phyloP scores from a whole-genome alignment of 1,140 invertebrate species.

The Apis laboriosa region DNA sequence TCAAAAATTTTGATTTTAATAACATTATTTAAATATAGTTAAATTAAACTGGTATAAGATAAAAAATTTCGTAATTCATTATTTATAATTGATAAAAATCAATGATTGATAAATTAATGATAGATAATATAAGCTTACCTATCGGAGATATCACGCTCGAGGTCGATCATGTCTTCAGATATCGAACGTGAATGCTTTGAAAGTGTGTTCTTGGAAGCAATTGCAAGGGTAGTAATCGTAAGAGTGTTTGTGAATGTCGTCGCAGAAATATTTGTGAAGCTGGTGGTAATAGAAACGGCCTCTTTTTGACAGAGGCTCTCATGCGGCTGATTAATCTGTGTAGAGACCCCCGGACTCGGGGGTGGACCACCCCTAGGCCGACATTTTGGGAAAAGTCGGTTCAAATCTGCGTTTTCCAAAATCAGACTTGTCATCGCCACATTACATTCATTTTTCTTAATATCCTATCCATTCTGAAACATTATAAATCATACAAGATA shows the following conservation, averaged over 20 bases:
- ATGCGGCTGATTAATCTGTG: conserved; percentile 75
- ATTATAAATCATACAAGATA: not conserved
- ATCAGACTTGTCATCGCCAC: conserved; percentile 81
- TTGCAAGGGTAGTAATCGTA: conserved; percentile 62
- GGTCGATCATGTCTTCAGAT: conserved; percentile 79
- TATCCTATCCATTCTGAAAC: conserved; percentile 70
- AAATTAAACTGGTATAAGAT: no score
- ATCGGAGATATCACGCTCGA: conserved; percentile 79
- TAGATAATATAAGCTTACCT: conserved; percentile 71
- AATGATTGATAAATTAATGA: conserved; percentile 15
- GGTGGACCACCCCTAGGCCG: conserved; percentile 79
- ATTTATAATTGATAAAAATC: not conserved
- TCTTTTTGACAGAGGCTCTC: conserved; percentile 72
- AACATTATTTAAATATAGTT: not conserved
- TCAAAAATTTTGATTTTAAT: not conserved
- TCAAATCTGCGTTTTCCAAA: conserved; percentile 80
- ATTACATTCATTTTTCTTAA: conserved; percentile 68
- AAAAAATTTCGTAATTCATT: no score
- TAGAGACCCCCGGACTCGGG: conserved; percentile 70
- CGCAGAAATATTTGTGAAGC: conserved; percentile 51
- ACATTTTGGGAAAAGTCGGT: conserved; percentile 81
- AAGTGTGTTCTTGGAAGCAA: conserved; percentile 67
- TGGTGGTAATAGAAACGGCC: conserved; percentile 64
- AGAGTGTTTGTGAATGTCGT: conserved; percentile 59
- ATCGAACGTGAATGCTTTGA: conserved; percentile 61